Base-by-base conservation (phyloP, 2,888 invertebrate genomes). In the Carabus problematicus region DNA sequence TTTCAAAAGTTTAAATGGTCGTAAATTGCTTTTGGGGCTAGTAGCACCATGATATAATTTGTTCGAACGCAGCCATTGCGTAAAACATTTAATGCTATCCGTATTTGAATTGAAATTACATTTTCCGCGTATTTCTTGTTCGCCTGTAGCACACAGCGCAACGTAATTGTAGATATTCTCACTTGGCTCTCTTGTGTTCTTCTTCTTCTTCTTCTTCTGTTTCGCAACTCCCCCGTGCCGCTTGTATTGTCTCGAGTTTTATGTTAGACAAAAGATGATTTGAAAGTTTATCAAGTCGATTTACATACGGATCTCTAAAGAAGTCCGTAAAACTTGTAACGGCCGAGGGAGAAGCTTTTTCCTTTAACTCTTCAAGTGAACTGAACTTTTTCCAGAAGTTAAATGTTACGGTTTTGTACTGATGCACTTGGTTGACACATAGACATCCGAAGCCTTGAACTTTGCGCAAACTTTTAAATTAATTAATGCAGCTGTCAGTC, bases 381-480 rank as follows among this genome's bases (percentile, higher is more conserved):
- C 11, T 52, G 9, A 9, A 52, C 19, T 52, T 52, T 52, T 52
- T 52, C 12, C 16, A 47, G 16, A 47, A 47, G 47, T n/a, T 47
- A 47, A 47, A 47, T 47, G 47, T 47, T 47, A 47, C 47, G 47
- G 16, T 47, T 47, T 47, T 52, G 52, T 52, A 19, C 12, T 18
- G 29, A 29, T 29, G 29, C 29, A 12, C 11, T 52, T 52, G 18
- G 52, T 39, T 8, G 18, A 39, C 12, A 18, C 12, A 56, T 19
- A 54, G 54, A 8, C 39, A 11, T 6, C 29, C 29, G 40, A 11
- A 29, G 29, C 56, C 56, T 56, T 56, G 56, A 56, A 56, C 56
- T 56, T 56, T 56, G 12, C 8, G 39, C 56, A 56, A 56, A 56
- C 19, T 56, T 56, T 56, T 56, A 56, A 56, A 56, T 56, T 56